Conservation (phyloP, 2,113 vertebrate genomes). For the Dicerorhinus sumatrensis region DNA sequence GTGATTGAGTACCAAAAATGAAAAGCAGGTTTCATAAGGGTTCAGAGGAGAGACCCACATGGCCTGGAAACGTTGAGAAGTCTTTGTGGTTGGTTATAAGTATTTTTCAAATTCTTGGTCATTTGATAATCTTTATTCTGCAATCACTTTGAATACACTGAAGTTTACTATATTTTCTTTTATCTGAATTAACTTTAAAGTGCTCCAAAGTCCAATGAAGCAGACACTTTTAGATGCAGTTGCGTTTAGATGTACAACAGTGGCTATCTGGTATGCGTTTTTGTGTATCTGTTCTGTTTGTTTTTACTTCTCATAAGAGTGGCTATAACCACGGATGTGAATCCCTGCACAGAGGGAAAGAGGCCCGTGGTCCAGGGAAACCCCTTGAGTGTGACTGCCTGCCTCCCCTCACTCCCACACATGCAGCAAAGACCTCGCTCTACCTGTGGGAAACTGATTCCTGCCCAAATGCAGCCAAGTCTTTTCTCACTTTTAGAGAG, state of each 20-base stretch:
- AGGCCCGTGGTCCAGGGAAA: background rate
- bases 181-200: background rate
- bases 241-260: background rate
- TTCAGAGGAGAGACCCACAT: background rate
- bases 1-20: background rate
- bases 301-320: background rate
- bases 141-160: background rate
- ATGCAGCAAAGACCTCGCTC: background rate
- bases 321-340: background rate
- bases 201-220: background rate
- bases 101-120: background rate
- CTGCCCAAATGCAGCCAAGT: background rate
- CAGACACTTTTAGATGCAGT: background rate
- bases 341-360: background rate
- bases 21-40: background rate
- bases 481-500: background rate
- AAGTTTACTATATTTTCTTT: background rate
- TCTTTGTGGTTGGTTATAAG: background rate
- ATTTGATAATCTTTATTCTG: background rate
- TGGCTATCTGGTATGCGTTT: background rate
- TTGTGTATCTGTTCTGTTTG: background rate
- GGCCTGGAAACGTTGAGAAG: background rate
- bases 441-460: background rate
- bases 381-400: accelerated
- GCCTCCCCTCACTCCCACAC: background rate